Evolutionary conservation across 2,113 vertebrate genomes (phyloP).

Genomic region (Heloderma charlesbogerti): DNA sequence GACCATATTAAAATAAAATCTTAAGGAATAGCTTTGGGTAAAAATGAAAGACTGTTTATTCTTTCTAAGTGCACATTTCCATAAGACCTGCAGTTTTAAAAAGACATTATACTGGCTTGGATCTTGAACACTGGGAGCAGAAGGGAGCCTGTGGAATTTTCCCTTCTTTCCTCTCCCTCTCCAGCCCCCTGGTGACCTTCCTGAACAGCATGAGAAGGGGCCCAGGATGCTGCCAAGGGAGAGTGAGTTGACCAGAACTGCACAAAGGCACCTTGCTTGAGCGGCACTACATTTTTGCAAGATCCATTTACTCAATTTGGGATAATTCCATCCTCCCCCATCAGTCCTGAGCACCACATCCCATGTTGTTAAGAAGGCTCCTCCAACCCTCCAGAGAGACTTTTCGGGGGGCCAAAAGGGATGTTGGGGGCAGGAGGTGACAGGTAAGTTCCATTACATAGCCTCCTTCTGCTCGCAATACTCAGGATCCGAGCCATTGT

Average conservation of each 20-base stretch:
- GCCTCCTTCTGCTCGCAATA: background rate
- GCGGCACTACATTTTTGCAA: background rate
- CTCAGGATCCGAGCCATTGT: conserved; percentile 19
- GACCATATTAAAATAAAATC: conserved; percentile 41
- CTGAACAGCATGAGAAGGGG: background rate
- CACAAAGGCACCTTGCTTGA: background rate
- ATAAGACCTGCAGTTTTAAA: background rate
- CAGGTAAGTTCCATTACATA: background rate
- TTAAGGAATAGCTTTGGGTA: conserved; percentile 43
- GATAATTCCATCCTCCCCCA: background rate
- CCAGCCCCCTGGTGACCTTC: no score
- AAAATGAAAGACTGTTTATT: conserved; percentile 22
- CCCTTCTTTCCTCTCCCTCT: background rate
- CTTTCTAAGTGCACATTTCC: conserved; percentile 12
- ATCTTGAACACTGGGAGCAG: background rate
- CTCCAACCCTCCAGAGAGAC: background rate
- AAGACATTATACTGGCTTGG: background rate
- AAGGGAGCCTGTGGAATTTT: background rate
- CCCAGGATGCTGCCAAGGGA: background rate
- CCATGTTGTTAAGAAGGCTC: background rate
- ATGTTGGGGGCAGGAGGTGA: background rate
- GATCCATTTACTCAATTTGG: background rate
- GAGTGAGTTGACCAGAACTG: background rate
- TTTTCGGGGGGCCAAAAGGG: background rate
- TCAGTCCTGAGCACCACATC: background rate